Percentiles rank a stretch among this genome's conserved stretches.
phyloP scores from a whole-genome alignment of 2,113 vertebrate genomes.

The Nibea albiflora region DNA sequence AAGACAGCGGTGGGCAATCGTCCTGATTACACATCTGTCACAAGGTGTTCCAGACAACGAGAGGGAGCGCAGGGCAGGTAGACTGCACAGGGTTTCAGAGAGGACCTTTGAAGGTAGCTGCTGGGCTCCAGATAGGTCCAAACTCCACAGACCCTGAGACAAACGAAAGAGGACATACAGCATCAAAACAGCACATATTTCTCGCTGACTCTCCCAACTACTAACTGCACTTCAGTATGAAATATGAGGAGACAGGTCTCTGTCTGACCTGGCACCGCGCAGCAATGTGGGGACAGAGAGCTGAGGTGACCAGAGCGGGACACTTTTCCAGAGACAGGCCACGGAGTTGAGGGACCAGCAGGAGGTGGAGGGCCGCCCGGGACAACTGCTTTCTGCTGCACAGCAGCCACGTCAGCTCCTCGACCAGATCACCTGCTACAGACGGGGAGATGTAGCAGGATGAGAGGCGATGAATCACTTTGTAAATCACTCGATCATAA shows the following conservation, averaged over 20 bases:
- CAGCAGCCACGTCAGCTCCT: slow-evolving; percentile 84
- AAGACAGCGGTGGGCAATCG: slow-evolving; percentile 54
- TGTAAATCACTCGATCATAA: not conserved
- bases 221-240: not conserved
- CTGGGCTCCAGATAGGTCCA: slow-evolving; percentile 79
- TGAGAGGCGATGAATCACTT: not conserved
- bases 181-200: no score
- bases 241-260: not conserved
- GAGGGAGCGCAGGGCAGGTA: slow-evolving; percentile 75
- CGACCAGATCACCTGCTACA: slow-evolving; percentile 79
- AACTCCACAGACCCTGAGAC: slow-evolving; percentile 73
- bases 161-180: no score
- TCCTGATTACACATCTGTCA: slow-evolving; percentile 69
- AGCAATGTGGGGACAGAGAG: slow-evolving; percentile 80
- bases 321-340: slow-evolving; percentile 82
- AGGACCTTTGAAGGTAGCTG: slow-evolving; percentile 74
- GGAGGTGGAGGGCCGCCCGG: slow-evolving; percentile 85
- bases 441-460: not conserved
- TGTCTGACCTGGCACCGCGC: slow-evolving; percentile 87
- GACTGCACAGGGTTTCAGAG: slow-evolving; percentile 68
- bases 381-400: slow-evolving; percentile 81
- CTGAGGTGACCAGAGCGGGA: slow-evolving; percentile 78
- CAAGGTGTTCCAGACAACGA: slow-evolving; percentile 74
- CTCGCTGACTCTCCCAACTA: not conserved
- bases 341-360: slow-evolving; percentile 88